phyloP scores from a whole-genome alignment of 2,113 vertebrate species.

The Callithrix jacchus region DNA sequence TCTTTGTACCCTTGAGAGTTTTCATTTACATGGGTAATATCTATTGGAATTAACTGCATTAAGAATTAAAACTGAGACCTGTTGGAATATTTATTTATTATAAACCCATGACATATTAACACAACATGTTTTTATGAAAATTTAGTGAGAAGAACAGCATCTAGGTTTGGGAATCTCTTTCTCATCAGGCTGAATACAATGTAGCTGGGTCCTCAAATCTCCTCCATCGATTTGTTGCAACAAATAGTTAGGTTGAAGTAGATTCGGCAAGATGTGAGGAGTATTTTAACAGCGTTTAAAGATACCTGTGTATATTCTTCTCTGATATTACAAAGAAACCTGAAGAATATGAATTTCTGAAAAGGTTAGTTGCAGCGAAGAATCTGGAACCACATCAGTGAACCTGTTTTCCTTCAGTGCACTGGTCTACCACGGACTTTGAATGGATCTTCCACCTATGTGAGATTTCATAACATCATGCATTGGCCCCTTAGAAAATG shows the following conservation, averaged over 20 bases:
- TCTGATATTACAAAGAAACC: background rate
- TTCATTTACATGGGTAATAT: too few species aligned
- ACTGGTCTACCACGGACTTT: background rate
- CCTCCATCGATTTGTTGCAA: fast-evolving
- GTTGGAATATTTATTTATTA: background rate
- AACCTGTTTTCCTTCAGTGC: background rate
- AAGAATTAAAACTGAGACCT: background rate
- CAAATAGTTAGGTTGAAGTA: too few species aligned
- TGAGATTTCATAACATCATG: background rate
- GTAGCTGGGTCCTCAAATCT: fast-evolving
- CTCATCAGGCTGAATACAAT: background rate
- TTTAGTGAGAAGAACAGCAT: fast-evolving
- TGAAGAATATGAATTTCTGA: background rate
- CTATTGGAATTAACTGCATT: background rate
- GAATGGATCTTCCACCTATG: background rate
- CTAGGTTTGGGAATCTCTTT: background rate
- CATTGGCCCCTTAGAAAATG: background rate
- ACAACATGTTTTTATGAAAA: background rate
- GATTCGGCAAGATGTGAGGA: background rate
- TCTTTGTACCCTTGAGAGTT: too few species aligned
- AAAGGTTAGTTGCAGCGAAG: background rate
- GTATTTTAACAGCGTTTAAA: background rate
- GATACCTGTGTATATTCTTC: background rate
- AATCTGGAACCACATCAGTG: fast-evolving
- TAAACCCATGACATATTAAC: too few species aligned